Percentiles rank a stretch among this genome's conserved stretches.
phyloP scores from a whole-genome alignment of 2,797 vertebrate genomes.

The Sandelia bainsii region DNA sequence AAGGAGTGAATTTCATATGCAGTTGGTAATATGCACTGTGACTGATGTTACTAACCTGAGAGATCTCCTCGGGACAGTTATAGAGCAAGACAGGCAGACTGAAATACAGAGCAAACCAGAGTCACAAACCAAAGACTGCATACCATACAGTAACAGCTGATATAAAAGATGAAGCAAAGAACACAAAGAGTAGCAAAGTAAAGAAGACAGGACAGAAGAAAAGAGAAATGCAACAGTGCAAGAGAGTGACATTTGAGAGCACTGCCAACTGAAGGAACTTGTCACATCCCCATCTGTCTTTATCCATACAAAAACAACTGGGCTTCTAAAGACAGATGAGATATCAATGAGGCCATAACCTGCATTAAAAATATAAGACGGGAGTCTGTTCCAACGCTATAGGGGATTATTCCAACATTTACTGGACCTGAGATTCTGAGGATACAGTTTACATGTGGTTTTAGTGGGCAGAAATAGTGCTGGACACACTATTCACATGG shows the following conservation, averaged over 20 bases:
- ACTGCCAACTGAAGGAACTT: conserved; percentile 70
- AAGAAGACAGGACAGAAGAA: conserved; percentile 22
- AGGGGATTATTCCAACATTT: conserved; percentile 16
- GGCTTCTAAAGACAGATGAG: conserved; percentile 57
- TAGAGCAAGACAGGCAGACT: conserved; percentile 19
- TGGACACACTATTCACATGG: background rate
- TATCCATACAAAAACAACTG: conserved; percentile 71
- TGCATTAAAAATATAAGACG: conserved; percentile 31
- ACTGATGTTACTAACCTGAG: conserved; percentile 45
- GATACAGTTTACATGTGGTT: background rate
- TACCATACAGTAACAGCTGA: background rate
- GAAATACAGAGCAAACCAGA: conserved; percentile 2
- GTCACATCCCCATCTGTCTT: conserved; percentile 77
- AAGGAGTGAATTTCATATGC: conserved; percentile 50
- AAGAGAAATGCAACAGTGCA: conserved; percentile 46
- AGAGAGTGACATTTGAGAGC: conserved; percentile 74
- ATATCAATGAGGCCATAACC: conserved; percentile 54
- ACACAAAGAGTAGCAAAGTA: conserved; percentile 7
- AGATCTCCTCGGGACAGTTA: conserved; percentile 45
- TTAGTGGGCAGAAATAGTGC: background rate
- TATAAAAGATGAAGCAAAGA: conserved; percentile 6
- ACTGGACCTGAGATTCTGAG: conserved; percentile 10
- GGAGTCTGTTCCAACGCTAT: conserved; percentile 1
- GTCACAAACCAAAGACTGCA: background rate
- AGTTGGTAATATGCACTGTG: conserved; percentile 27